Conservation (phyloP, 2,888 invertebrate genomes). For the Dichetophora obliterata region DNA sequence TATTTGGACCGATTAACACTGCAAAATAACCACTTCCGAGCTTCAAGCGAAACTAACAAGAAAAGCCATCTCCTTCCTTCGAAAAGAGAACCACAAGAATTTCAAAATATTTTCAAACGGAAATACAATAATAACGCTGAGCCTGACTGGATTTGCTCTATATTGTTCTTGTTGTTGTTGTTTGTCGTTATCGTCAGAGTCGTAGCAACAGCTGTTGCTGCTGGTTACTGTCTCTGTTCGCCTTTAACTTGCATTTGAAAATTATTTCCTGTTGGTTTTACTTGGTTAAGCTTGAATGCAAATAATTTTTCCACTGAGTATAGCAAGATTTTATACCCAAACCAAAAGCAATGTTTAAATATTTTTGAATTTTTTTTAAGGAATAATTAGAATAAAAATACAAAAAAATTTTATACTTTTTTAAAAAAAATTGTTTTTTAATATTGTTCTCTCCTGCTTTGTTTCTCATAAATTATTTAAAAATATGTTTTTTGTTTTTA, state of each 20-base stretch:
- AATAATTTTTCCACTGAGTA: neutral
- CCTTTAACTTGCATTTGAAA: neutral
- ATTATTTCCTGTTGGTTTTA: neutral
- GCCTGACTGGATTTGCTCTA: neutral
- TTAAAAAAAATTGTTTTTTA: no score
- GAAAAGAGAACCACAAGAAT: neutral
- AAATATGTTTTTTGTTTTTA: no score
- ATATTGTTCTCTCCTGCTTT: no score
- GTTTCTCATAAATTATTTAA: no score
- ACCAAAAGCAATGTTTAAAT: no score
- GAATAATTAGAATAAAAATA: no score
- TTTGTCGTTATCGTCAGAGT: neutral
- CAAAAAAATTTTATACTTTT: no score
- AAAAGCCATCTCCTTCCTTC: neutral
- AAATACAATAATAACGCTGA: constrained; percentile 4
- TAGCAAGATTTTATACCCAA: no score
- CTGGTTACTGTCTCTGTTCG: neutral
- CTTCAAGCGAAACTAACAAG: neutral
- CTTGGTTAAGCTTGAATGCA: neutral
- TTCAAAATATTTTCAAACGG: constrained; percentile 1
- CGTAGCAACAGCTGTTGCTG: neutral
- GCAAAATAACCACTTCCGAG: neutral
- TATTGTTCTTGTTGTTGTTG: neutral
- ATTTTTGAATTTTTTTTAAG: no score
- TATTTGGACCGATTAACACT: neutral